Evolutionary conservation across 2,888 invertebrate genomes (phyloP).

Genomic region (Silvanus unidentatus): DNA sequence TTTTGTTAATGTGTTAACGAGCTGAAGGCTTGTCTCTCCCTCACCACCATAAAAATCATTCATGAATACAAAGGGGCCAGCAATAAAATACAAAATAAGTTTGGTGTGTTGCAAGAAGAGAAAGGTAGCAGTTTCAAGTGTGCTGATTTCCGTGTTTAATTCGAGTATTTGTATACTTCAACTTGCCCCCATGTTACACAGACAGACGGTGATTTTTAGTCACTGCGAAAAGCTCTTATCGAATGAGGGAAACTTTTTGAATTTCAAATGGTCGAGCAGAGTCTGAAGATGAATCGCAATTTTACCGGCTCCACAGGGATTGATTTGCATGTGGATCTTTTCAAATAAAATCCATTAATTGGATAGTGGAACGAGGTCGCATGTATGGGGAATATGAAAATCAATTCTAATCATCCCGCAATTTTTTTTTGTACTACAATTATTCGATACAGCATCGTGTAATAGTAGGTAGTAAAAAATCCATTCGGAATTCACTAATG

Average conservation of each 20-base stretch:
- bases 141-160: constrained; percentile 33
- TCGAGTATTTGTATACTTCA: constrained; percentile 36
- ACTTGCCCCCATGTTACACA: background rate
- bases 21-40: background rate
- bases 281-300: constrained; percentile 33
- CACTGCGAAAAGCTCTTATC: constrained; percentile 37
- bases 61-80: background rate
- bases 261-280: constrained; percentile 38
- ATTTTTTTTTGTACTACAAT: too few relatives aligned
- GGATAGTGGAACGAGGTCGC: too few relatives aligned
- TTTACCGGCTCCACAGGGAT: constrained; percentile 32
- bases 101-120: too few relatives aligned
- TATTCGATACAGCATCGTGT: too few relatives aligned
- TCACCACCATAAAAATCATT: background rate
- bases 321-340: constrained; percentile 27
- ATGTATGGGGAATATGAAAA: too few relatives aligned
- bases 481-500: too few relatives aligned
- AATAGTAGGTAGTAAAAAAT: too few relatives aligned
- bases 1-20: background rate
- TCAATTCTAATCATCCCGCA: too few relatives aligned
- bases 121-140: constrained; percentile 13
- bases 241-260: constrained; percentile 44
- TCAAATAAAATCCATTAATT: too few relatives aligned
- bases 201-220: too few relatives aligned
- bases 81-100: background rate